phyloP scores from a whole-genome alignment of 2,797 vertebrate genomes.

The Rhabdophis nuchalis region DNA sequence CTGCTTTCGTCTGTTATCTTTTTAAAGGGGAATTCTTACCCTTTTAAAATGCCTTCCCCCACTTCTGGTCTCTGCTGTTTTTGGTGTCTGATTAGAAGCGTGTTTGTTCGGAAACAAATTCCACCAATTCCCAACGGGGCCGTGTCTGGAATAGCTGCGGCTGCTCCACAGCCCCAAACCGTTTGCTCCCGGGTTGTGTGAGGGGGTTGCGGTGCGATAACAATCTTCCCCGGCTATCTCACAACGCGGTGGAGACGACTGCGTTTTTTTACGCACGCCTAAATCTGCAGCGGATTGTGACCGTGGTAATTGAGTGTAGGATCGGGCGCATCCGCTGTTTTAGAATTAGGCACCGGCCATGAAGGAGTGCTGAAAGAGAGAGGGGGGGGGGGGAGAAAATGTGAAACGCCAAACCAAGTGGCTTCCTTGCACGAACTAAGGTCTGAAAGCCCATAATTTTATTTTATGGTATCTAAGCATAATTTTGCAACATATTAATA shows the following conservation, averaged over 20 bases:
- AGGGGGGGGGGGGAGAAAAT: too few species aligned
- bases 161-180: neutral
- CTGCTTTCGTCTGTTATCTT: neutral
- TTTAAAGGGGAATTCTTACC: neutral
- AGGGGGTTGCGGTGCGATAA: neutral
- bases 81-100: neutral
- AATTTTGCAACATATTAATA: constrained; percentile 75
- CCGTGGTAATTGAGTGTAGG: neutral
- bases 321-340: neutral
- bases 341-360: neutral
- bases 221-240: neutral
- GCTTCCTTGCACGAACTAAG: constrained; percentile 47
- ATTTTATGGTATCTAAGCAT: constrained; percentile 71
- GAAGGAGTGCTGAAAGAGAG: neutral
- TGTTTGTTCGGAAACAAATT: neutral
- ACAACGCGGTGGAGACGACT: neutral
- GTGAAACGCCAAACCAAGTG: neutral
- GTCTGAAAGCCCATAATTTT: constrained; percentile 70
- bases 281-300: neutral
- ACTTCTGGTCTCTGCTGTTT: neutral
- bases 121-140: neutral
- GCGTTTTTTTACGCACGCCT: neutral
- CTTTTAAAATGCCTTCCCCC: too few species aligned
- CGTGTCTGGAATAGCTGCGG: neutral
- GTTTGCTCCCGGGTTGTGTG: neutral